Base-by-base conservation (phyloP, 2,888 invertebrate genomes). In the Crioceris asparagi region DNA sequence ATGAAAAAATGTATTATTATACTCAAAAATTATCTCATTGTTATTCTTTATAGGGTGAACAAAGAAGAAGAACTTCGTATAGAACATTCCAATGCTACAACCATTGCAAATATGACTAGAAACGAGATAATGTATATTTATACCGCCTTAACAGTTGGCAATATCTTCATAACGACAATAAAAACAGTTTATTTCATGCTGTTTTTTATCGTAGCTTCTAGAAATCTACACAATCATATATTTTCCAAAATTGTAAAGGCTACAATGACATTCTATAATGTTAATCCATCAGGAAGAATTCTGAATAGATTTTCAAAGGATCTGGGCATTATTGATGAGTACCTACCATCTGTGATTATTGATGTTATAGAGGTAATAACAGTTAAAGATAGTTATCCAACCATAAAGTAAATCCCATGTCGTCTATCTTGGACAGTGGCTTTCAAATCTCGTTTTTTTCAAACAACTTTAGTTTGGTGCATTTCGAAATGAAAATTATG, bases 281-380 rank as follows among this genome's bases (percentile, higher is more conserved):
- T 48, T n/a, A 64, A 64, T 48, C 57, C 62, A 8, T 57, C 62
- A 7, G 64, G 64, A 25, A 48, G 62, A 39, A 64, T 64, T 33
- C 47, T 64, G 26, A 64, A 64, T 38, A 50, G 62, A 37, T 66
- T 73, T 32, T 57, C 63, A 2, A 69, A 68, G 32, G 64, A 66
- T 15, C 57, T 75, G 10, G 57, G 64, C 3, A 67, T 76, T 2
- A 64, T 88, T 18, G 77, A 82, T 45, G 74, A 71, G 38, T 73
- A 75, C 50, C 74, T 87, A 32, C 63, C 64, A 3, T 50, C 54
- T n/a, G 55, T 64, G 30, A 43, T 62, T 4, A 52, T 56, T 12
- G 63, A 64, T 39, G 57, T 62, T 5, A 43, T 58, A 21, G 60
- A 60, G 45, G 61, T 62, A 48, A 52, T n/a, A n/a, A n/a, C n/a